A percentile compares a stretch with the other conserved stretches of the same genome.
Evolutionary conservation across 2,797 vertebrate genomes (phyloP).

Genomic region (Pyrocephalus nanus): DNA sequence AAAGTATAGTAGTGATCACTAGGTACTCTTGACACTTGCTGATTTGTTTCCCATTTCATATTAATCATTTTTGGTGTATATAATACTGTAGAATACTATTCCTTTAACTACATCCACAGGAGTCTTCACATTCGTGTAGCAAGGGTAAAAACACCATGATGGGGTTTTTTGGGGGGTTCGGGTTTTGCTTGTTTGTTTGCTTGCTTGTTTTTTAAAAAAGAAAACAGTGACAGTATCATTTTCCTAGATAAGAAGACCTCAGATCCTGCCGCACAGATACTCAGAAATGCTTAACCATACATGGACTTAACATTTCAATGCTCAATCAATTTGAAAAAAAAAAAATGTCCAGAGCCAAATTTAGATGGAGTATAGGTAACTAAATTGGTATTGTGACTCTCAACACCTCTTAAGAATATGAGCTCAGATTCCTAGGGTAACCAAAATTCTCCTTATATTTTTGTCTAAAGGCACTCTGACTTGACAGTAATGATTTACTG

Average conservation of each 20-base stretch:
- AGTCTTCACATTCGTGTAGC: background rate
- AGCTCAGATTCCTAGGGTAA: background rate
- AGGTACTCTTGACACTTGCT: background rate
- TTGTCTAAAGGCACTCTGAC: background rate
- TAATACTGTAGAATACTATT: background rate
- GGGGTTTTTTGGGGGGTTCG: no score
- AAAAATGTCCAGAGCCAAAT: background rate
- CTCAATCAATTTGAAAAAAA: no score
- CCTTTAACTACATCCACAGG: background rate
- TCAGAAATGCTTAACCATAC: background rate
- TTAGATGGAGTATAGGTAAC: background rate
- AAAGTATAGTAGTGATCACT: background rate
- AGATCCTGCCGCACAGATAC: background rate
- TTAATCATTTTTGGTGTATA: background rate
- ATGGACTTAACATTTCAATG: no score
- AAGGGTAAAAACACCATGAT: background rate
- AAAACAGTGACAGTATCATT: rapidly evolving
- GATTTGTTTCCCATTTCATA: background rate
- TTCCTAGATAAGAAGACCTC: background rate
- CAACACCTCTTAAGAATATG: background rate
- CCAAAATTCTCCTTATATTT: background rate
- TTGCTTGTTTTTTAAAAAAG: background rate
- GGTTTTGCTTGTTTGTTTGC: background rate
- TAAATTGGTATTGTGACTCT: background rate
- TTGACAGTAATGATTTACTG: background rate